phyloP scores from a whole-genome alignment of 2,797 vertebrate species.

The Anas bahamensis region DNA sequence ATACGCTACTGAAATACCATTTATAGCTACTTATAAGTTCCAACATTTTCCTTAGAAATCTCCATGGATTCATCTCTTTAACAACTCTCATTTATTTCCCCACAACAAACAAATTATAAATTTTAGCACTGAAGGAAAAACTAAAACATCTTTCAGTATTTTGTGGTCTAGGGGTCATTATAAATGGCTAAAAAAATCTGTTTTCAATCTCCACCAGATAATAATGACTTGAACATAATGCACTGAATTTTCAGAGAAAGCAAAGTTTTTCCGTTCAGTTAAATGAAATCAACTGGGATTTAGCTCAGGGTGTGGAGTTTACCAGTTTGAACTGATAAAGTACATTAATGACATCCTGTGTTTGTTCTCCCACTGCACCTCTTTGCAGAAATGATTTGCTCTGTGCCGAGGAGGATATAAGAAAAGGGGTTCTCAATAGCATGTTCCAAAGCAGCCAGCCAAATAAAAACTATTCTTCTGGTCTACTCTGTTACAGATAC shows the following conservation, averaged over 20 bases:
- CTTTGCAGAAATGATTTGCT: not conserved
- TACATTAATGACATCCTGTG: not conserved
- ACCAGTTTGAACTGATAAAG: not conserved
- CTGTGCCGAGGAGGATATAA: not conserved
- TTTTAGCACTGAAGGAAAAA: not conserved
- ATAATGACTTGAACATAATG: not conserved
- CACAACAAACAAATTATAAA: not conserved
- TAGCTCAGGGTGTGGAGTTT: not conserved
- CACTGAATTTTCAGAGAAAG: not conserved
- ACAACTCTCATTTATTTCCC: not conserved
- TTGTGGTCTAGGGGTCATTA: not conserved
- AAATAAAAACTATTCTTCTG: not conserved
- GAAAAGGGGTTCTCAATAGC: not conserved
- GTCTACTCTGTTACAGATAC: not conserved
- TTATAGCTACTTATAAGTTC: not conserved
- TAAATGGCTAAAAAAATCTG: not conserved
- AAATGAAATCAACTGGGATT: not conserved
- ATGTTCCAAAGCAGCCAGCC: not conserved
- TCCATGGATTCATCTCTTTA: not conserved
- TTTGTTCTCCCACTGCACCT: not conserved
- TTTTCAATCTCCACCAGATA: not conserved
- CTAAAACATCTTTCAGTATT: not conserved
- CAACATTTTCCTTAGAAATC: not conserved
- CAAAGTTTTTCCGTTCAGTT: conserved; percentile 7
- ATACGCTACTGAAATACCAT: not conserved